Conservation (phyloP, 2,113 vertebrate species). For the Lampris incognitus region DNA sequence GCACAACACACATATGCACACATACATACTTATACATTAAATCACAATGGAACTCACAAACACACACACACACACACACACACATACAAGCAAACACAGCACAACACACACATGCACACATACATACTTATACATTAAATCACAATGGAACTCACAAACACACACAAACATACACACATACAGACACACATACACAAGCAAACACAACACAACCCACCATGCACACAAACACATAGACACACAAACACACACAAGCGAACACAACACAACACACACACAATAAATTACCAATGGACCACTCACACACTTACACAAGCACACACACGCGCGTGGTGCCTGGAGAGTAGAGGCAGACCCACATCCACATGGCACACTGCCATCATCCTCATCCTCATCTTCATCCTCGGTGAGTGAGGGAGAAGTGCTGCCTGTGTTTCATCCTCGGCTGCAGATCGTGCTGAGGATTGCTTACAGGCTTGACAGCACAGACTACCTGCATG, state of each 20-base stretch:
- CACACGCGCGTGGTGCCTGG: slow-evolving; percentile 6
- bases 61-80: slow-evolving; percentile 8
- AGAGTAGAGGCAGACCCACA: slow-evolving; percentile 15
- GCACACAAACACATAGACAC: slow-evolving; percentile 8
- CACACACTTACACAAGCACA: slow-evolving; percentile 12
- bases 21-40: neutral
- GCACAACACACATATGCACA: slow-evolving; percentile 1
- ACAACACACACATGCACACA: slow-evolving; percentile 9
- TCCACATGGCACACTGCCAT: neutral
- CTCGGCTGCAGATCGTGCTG: slow-evolving; percentile 33
- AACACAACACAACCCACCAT: slow-evolving; percentile 6
- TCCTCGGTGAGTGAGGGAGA: slow-evolving; percentile 37
- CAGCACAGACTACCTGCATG: slow-evolving; percentile 26
- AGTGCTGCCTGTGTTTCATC: slow-evolving; percentile 51
- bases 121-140: neutral
- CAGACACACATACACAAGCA: slow-evolving; percentile 16
- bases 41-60: neutral
- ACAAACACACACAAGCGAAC: neutral
- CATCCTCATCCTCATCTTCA: slow-evolving; percentile 7
- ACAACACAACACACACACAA: too few relatives aligned
- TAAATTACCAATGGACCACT: neutral
- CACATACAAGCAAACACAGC: slow-evolving; percentile 19
- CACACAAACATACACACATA: slow-evolving; percentile 8
- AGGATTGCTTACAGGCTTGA: slow-evolving; percentile 49
- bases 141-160: neutral